These are phyloP conservation scores for Eupeodes latifasciatus DNA, from an alignment of 2,888 invertebrate genomes.

Conservation along the genomic window DNA sequence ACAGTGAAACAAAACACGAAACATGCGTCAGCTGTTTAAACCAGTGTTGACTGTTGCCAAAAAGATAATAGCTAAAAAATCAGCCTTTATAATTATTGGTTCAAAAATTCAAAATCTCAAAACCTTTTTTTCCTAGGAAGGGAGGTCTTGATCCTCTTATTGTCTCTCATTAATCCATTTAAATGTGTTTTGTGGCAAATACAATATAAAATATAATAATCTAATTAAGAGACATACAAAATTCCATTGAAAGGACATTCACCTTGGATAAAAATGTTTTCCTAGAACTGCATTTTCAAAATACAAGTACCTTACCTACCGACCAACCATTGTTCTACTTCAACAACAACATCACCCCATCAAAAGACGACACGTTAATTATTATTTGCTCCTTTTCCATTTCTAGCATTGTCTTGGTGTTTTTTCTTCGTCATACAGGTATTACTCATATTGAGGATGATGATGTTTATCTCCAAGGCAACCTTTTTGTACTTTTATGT, in stretches of 20 bases:
- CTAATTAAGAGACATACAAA: slow-evolving; percentile 12
- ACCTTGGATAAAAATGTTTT: slow-evolving; percentile 27
- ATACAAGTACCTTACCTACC: neutral
- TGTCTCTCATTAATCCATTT: neutral
- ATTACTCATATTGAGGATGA: slow-evolving; percentile 8
- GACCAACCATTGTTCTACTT: neutral
- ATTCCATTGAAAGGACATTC: slow-evolving; percentile 20
- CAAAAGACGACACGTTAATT: neutral
- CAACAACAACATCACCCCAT: neutral
- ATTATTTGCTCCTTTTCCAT: slow-evolving; percentile 35
- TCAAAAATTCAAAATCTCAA: too few species aligned
- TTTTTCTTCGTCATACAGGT: neutral
- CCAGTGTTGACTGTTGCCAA: too few species aligned
- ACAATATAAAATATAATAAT: neutral
- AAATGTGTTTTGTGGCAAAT: too few species aligned
- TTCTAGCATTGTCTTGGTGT: neutral
- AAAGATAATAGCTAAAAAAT: too few species aligned
- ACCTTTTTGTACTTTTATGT: slow-evolving; percentile 1
- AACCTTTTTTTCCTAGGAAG: too few species aligned
- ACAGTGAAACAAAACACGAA: too few species aligned
- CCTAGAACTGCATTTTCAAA: neutral
- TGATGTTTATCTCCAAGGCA: slow-evolving; percentile 26
- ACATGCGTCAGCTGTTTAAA: too few species aligned
- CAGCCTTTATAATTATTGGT: too few species aligned
- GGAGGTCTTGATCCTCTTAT: too few species aligned